Evolutionary conservation across 2,113 vertebrate genomes (phyloP).

Genomic region (Mus pahari): DNA sequence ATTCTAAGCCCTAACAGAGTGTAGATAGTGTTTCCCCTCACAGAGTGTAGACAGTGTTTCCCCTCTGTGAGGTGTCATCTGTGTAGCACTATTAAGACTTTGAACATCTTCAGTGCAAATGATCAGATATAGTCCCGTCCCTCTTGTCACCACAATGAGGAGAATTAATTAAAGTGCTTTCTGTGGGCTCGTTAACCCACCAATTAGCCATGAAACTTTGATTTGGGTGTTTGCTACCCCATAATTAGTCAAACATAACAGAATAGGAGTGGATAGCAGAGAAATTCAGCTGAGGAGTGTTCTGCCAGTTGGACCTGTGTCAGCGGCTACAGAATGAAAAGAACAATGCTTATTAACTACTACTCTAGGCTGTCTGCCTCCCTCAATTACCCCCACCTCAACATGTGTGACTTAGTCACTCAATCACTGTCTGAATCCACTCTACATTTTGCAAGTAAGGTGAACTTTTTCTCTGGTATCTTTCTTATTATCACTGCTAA

Average conservation of each 20-base stretch:
- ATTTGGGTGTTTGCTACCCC: constrained; percentile 59
- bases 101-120: not conserved
- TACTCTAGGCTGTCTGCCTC: not conserved
- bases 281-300: not conserved
- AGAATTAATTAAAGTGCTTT: constrained; percentile 75
- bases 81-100: not conserved
- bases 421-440: not conserved
- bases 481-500: not conserved
- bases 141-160: constrained; percentile 49
- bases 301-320: not conserved
- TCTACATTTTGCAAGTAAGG: not conserved
- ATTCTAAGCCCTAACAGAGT: not conserved
- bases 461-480: not conserved
- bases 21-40: not conserved
- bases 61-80: not conserved
- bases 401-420: not conserved
- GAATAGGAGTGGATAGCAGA: constrained; percentile 31
- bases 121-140: constrained; percentile 1
- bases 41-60: not conserved
- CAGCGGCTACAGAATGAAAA: not conserved
- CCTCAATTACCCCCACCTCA: not conserved
- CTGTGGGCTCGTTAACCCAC: constrained; percentile 63
- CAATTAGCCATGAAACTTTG: constrained; percentile 68
- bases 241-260: constrained; percentile 65
- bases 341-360: not conserved